Conservation (phyloP, 2,113 vertebrate species). For the Gavialis gangeticus region DNA sequence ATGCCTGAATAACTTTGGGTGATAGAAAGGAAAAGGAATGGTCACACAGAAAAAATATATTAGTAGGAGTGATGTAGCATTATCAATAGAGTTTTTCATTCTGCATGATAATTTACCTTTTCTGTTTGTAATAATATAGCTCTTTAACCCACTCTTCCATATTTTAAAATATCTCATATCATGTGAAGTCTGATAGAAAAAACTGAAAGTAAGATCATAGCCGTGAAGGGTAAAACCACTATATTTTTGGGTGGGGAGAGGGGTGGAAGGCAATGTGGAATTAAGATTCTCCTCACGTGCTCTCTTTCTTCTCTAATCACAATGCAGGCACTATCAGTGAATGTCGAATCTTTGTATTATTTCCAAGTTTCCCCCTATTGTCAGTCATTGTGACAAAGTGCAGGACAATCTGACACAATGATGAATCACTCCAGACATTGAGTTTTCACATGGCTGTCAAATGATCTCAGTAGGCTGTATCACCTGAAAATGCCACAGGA, state of each 20-base stretch:
- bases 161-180: constrained; percentile 29
- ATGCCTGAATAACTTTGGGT: not conserved
- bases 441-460: constrained; percentile 90
- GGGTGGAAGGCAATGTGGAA: not conserved
- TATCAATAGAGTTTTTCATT: not conserved
- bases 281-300: constrained; percentile 77
- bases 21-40: not conserved
- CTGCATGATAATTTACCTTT: not conserved
- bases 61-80: fast-evolving
- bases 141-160: not conserved
- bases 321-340: constrained; percentile 85
- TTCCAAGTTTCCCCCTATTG: constrained; percentile 88
- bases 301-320: constrained; percentile 83
- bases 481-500: constrained; percentile 86
- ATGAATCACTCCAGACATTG: constrained; percentile 95
- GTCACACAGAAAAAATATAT: not conserved
- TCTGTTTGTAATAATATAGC: not conserved
- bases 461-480: constrained; percentile 85
- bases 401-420: constrained; percentile 94
- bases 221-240: constrained; percentile 51
- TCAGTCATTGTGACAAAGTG: constrained; percentile 92
- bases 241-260: constrained; percentile 37
- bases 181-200: constrained; percentile 42
- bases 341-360: constrained; percentile 87
- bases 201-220: constrained; percentile 28